Percentiles rank a stretch among this genome's conserved stretches.
These are phyloP conservation scores for Mellilla xanthometata DNA, from an alignment of 2,888 invertebrate species.

Conservation along the genomic window DNA sequence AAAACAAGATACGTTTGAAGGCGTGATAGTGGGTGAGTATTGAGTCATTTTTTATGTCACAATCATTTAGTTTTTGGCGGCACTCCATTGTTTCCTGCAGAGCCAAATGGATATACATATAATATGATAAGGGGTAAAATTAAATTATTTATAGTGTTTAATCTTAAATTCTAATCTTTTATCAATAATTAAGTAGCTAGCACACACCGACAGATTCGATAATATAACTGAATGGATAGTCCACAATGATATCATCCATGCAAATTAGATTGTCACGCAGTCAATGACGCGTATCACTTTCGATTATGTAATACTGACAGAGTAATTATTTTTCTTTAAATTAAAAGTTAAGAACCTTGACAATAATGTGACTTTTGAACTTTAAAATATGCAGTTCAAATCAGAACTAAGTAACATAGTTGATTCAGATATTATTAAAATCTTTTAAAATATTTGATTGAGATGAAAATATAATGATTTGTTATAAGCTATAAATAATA, in stretches of 20 bases:
- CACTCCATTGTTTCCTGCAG: too few relatives aligned
- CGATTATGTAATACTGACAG: constrained; percentile 33
- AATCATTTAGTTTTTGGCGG: background rate
- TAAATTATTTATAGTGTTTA: too few relatives aligned
- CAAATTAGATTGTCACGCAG: constrained; percentile 37
- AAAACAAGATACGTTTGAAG: constrained; percentile 22
- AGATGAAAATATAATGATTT: too few relatives aligned
- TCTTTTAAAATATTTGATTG: too few relatives aligned
- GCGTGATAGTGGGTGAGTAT: constrained; percentile 18
- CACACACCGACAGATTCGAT: background rate
- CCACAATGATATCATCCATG: constrained; percentile 48
- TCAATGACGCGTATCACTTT: constrained; percentile 35
- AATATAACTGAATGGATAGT: constrained; percentile 10
- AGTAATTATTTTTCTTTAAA: constrained; percentile 21
- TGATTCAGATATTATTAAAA: too few relatives aligned
- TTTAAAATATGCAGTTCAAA: too few relatives aligned
- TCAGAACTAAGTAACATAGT: too few relatives aligned
- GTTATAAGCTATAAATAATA: background rate
- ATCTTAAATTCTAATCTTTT: too few relatives aligned
- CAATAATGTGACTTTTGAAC: too few relatives aligned
- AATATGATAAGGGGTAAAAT: too few relatives aligned
- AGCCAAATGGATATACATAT: too few relatives aligned
- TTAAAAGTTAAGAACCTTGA: background rate
- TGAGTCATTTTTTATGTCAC: constrained; percentile 25
- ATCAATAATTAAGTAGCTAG: too few relatives aligned